A percentile compares a stretch with the other conserved stretches of the same genome.
Evolutionary conservation across 92 coral and sea anemone species (phyloP).

Genomic region (Porites divaricata): DNA sequence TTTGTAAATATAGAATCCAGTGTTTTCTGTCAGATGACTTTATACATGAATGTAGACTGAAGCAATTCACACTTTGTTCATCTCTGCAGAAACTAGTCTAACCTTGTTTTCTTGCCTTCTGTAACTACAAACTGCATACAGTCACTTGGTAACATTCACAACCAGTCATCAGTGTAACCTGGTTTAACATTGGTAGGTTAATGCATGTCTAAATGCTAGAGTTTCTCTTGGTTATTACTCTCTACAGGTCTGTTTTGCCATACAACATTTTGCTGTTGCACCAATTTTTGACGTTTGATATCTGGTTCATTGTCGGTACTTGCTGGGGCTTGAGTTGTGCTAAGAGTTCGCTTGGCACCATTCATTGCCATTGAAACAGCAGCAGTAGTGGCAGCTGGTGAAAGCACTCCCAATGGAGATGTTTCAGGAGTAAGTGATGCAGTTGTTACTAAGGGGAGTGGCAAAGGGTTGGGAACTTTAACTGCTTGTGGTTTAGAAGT

Average conservation of each 20-base stretch:
- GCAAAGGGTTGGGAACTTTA: conserved; percentile 78
- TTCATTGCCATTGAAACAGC: conserved; percentile 98
- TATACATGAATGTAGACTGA: not conserved
- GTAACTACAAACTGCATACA: conserved; percentile 23
- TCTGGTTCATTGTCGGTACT: conserved; percentile 73
- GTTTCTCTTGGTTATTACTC: conserved; percentile 22
- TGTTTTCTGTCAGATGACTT: not conserved
- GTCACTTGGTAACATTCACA: not conserved
- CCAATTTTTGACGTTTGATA: conserved; percentile 70
- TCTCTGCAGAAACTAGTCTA: not conserved
- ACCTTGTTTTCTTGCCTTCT: not conserved
- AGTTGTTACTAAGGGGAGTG: conserved; percentile 63
- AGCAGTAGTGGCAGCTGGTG: conserved; percentile 99
- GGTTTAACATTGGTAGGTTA: no score
- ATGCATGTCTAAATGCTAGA: conserved; percentile 8
- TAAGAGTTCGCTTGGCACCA: conserved; percentile 90
- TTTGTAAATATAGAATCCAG: not conserved
- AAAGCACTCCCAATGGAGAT: conserved; percentile 94
- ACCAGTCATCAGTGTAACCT: not conserved
- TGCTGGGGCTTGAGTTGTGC: conserved; percentile 59
- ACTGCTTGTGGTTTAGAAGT: conserved; percentile 45
- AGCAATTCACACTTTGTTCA: not conserved
- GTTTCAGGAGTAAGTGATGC: conserved; percentile 94
- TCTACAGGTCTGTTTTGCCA: conserved; percentile 19
- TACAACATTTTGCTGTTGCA: conserved; percentile 27